Evolutionary conservation across 2,888 invertebrate genomes (phyloP).

Genomic region (Rhabditophanes sp.): DNA sequence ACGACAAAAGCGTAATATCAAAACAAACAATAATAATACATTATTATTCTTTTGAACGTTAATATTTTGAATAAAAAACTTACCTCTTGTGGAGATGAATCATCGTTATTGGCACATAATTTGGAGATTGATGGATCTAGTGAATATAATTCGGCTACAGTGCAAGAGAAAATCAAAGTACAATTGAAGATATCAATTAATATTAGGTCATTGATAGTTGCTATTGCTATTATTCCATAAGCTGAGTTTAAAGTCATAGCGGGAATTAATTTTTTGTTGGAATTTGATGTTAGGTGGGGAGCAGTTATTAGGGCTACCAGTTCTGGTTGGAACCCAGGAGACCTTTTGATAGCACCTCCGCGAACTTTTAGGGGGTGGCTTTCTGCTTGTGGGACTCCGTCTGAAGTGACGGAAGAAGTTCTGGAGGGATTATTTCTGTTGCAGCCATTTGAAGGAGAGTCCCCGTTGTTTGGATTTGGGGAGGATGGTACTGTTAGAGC

Average conservation of each 20-base stretch:
- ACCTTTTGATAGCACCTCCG: slow-evolving; percentile 64
- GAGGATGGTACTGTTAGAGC: slow-evolving; percentile 75
- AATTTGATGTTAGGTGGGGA: no score
- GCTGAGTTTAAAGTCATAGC: slow-evolving; percentile 83
- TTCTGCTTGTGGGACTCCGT: no score
- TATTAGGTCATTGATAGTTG: slow-evolving; percentile 16
- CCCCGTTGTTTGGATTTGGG: not conserved
- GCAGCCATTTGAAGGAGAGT: no score
- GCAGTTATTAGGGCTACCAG: slow-evolving; percentile 84
- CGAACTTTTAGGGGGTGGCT: slow-evolving; percentile 50
- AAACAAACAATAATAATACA: no score
- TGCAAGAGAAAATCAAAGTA: slow-evolving; percentile 34
- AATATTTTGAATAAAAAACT: not conserved
- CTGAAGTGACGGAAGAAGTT: no score
- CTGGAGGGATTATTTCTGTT: no score
- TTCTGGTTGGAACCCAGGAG: slow-evolving; percentile 76
- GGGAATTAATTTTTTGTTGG: no score
- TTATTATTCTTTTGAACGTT: no score
- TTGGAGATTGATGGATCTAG: slow-evolving; percentile 23
- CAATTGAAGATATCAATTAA: slow-evolving; percentile 15
- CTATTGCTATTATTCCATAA: slow-evolving; percentile 59
- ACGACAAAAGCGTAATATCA: no score
- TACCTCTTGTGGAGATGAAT: slow-evolving; percentile 5
- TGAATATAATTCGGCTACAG: slow-evolving; percentile 27
- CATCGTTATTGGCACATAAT: slow-evolving; percentile 9